These are phyloP conservation scores for Lypha dubia DNA, from an alignment of 2,888 invertebrate genomes.

Conservation along the genomic window DNA sequence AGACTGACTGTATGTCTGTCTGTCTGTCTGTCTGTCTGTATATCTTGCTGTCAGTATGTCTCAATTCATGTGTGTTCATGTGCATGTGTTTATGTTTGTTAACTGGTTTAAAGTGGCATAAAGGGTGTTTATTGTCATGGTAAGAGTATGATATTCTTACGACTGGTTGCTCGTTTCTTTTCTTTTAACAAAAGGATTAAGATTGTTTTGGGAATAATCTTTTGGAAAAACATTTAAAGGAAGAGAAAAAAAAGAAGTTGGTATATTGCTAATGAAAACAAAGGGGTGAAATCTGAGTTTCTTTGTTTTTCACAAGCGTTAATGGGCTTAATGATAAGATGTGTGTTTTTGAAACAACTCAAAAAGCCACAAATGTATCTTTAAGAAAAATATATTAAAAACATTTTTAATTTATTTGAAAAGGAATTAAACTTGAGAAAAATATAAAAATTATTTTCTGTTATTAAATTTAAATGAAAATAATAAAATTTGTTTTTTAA, in stretches of 20 bases:
- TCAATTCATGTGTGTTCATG: background rate
- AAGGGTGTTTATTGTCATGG: slow-evolving; percentile 66
- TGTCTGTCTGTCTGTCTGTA: background rate
- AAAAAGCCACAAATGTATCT: slow-evolving; percentile 26
- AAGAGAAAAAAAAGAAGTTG: slow-evolving; percentile 38
- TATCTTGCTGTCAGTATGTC: background rate
- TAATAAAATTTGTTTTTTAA: background rate
- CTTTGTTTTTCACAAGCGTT: slow-evolving; percentile 52
- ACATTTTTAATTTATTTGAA: slow-evolving; percentile 18
- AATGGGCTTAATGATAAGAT: slow-evolving; percentile 69
- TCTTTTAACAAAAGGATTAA: slow-evolving; percentile 52
- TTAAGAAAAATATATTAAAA: background rate
- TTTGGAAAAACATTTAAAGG: slow-evolving; percentile 39
- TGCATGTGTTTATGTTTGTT: background rate
- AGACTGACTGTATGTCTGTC: background rate
- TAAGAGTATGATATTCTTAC: slow-evolving; percentile 37
- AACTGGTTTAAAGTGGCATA: slow-evolving; percentile 40
- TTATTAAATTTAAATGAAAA: background rate
- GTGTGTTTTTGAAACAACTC: slow-evolving; percentile 26
- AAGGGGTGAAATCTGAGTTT: slow-evolving; percentile 19
- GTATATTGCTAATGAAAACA: slow-evolving; percentile 2
- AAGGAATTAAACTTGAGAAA: background rate
- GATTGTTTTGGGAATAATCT: slow-evolving; percentile 41
- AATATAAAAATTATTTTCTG: too few relatives aligned
- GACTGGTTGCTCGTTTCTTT: slow-evolving; percentile 6